Evolutionary conservation across 2,797 vertebrate genomes (phyloP).

Genomic region (Melanogrammus aeglefinus): DNA sequence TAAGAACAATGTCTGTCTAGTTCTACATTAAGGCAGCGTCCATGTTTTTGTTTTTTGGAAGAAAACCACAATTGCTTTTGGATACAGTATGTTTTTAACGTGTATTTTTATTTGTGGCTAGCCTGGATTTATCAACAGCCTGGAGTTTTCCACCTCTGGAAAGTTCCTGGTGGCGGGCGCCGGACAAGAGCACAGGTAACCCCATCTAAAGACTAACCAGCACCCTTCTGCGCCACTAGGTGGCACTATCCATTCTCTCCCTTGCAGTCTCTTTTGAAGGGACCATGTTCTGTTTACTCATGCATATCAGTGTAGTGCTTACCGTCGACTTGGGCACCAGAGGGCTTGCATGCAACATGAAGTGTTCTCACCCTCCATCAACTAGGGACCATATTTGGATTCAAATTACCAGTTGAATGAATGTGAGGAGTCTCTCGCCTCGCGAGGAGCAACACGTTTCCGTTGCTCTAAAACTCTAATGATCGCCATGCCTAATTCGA

Average conservation of each 20-base stretch:
- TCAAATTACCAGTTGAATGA: neutral
- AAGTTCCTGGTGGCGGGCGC: constrained; percentile 91
- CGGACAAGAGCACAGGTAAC: constrained; percentile 94
- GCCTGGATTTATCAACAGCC: constrained; percentile 93
- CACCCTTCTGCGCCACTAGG: constrained; percentile 34
- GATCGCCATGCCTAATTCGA: neutral
- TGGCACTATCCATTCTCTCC: constrained; percentile 39
- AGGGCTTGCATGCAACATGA: neutral
- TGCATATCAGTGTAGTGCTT: neutral
- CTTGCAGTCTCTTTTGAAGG: neutral
- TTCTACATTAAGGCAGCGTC: neutral
- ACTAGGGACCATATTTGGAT: neutral
- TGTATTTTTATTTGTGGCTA: constrained; percentile 42
- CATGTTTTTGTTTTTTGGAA: too few relatives aligned
- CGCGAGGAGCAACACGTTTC: neutral
- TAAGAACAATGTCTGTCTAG: neutral
- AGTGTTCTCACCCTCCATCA: neutral
- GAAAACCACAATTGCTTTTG: too few relatives aligned
- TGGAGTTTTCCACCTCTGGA: constrained; percentile 88
- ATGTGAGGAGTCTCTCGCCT: neutral
- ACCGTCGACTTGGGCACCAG: neutral
- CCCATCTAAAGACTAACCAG: neutral
- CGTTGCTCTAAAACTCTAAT: neutral
- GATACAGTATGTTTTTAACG: neutral
- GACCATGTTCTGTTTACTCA: neutral